These are phyloP conservation scores for Bolinopsis microptera DNA, from an alignment of 37 sponge, comb jelly and placozoan species.

Conservation along the genomic window DNA sequence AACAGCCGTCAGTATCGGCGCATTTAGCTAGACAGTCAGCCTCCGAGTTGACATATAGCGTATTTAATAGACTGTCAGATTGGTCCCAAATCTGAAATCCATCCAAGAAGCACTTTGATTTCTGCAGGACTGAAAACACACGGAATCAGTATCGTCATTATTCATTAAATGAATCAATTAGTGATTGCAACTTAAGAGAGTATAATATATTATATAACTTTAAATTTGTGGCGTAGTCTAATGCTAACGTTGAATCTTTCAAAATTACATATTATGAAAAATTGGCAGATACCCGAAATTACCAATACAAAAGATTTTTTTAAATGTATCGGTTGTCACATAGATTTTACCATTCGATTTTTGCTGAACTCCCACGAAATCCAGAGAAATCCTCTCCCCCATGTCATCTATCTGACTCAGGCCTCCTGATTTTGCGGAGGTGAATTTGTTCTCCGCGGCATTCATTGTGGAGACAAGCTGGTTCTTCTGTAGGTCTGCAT, in stretches of 20 bases:
- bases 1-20: neutral
- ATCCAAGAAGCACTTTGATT: neutral
- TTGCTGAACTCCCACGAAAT: neutral
- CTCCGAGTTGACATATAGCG: neutral
- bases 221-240: too few species aligned
- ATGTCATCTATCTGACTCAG: neutral
- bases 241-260: too few species aligned
- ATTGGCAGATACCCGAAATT: too few species aligned
- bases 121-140: neutral
- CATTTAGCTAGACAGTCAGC: neutral
- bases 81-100: neutral
- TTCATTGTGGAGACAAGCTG: neutral
- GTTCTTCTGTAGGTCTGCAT: neutral
- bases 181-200: too few species aligned
- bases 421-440: neutral
- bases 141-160: too few species aligned
- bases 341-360: neutral
- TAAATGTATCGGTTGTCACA: too few species aligned
- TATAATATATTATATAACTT: too few species aligned
- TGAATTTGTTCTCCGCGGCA: neutral
- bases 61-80: neutral
- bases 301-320: too few species aligned
- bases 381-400: neutral
- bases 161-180: too few species aligned
- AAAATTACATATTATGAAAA: too few species aligned